Conservation (phyloP, 23 tunicate species). For the Halocynthia aurantium region DNA sequence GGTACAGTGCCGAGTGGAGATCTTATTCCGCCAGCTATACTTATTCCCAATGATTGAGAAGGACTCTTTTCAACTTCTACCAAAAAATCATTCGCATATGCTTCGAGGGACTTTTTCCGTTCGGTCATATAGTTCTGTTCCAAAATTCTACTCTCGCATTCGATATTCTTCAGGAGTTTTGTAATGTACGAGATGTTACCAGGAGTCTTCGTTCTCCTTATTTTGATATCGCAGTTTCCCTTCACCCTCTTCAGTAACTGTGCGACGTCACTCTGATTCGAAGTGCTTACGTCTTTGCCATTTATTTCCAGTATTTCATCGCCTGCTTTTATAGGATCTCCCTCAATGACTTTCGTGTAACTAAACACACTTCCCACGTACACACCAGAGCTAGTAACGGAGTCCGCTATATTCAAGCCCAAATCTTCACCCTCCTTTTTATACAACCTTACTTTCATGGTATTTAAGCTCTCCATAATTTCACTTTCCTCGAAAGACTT, state of each 20-base stretch:
- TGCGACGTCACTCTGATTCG: neutral
- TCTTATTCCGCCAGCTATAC: conserved; percentile 36
- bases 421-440: neutral
- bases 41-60: conserved; percentile 25
- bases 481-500: no score
- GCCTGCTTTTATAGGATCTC: conserved; percentile 55
- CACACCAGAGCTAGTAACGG: conserved; percentile 30
- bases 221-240: no score
- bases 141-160: conserved; percentile 14
- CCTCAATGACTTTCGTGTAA: conserved; percentile 52
- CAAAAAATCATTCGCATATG: conserved; percentile 10
- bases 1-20: conserved; percentile 43
- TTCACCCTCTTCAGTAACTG: no score
- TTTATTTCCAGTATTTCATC: conserved; percentile 71
- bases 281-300: conserved; percentile 35
- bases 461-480: neutral
- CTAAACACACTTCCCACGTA: conserved; percentile 55
- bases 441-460: conserved; percentile 2
- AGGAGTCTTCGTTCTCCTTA: no score
- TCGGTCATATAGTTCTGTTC: conserved; percentile 20
- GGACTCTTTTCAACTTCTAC: conserved; percentile 27
- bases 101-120: conserved; percentile 5
- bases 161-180: conserved; percentile 15
- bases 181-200: neutral
- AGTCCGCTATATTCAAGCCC: conserved; percentile 11